Evolutionary conservation across 92 coral and sea anemone species (phyloP).

Genomic region (Zoanthus sociatus): DNA sequence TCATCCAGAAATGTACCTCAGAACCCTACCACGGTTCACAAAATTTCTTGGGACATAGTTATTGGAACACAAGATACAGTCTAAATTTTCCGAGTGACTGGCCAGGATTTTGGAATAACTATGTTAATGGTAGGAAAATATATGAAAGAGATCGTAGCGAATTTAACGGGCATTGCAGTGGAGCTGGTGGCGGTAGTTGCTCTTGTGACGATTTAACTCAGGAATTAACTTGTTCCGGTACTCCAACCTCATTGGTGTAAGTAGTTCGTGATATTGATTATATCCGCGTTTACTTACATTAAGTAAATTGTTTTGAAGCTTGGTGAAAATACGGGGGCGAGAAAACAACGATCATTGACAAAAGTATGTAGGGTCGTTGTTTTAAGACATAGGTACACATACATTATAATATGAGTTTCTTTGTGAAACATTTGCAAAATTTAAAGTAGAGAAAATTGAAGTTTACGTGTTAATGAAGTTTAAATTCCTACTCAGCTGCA

Average conservation of each 20-base stretch:
- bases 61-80: conserved; percentile 86
- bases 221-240: conserved; percentile 68
- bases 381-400: no score
- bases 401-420: no score
- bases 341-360: no score
- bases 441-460: no score
- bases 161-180: conserved; percentile 34
- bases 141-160: conserved; percentile 61
- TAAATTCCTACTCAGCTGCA: no score
- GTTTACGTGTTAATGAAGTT: no score
- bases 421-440: no score
- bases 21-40: conserved; percentile 60
- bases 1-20: conserved; percentile 13
- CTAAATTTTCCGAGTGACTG: conserved; percentile 72
- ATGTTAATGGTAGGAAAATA: conserved; percentile 44
- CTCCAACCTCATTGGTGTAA: conserved; percentile 33
- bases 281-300: no score
- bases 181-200: conserved; percentile 16
- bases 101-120: conserved; percentile 90
- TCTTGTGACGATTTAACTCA: conserved; percentile 49
- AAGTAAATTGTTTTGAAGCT: no score
- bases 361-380: no score
- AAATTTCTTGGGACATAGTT: conserved; percentile 60
- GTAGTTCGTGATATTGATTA: background rate
- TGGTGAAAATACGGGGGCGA: no score